Evolutionary conservation across 2,888 invertebrate genomes (phyloP).

Genomic region (Rotaria socialis): DNA sequence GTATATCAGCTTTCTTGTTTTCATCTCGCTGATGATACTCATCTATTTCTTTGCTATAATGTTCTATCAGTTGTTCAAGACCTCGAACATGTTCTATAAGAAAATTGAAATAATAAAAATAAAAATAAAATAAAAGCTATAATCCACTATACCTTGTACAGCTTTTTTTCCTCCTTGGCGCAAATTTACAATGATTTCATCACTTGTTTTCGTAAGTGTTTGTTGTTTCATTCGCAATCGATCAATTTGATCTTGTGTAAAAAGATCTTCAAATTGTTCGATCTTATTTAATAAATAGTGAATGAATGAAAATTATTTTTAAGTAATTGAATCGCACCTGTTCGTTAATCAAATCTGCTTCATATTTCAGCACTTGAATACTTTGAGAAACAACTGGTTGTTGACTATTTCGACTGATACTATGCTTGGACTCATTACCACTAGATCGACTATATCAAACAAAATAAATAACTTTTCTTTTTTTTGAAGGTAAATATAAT

Average conservation of each 20-base stretch:
- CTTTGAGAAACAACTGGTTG: neutral
- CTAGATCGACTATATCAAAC: neutral
- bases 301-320: no score
- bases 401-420: neutral
- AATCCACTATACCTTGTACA: neutral
- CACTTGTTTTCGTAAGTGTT: neutral
- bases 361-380: conserved; percentile 13
- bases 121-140: neutral
- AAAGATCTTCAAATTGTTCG: neutral
- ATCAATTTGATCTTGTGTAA: neutral
- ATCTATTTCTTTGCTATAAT: neutral
- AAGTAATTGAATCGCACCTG: neutral
- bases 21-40: neutral
- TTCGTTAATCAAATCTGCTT: neutral
- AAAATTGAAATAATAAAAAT: neutral
- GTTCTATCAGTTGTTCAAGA: neutral
- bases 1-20: neutral
- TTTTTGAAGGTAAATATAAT: neutral
- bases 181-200: neutral
- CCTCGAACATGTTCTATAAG: neutral
- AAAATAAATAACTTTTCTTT: neutral
- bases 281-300: neutral
- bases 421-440: neutral
- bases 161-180: conserved; percentile 2
- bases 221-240: neutral